Base-by-base conservation (phyloP, 2,888 invertebrate species). In the Formica aserva region DNA sequence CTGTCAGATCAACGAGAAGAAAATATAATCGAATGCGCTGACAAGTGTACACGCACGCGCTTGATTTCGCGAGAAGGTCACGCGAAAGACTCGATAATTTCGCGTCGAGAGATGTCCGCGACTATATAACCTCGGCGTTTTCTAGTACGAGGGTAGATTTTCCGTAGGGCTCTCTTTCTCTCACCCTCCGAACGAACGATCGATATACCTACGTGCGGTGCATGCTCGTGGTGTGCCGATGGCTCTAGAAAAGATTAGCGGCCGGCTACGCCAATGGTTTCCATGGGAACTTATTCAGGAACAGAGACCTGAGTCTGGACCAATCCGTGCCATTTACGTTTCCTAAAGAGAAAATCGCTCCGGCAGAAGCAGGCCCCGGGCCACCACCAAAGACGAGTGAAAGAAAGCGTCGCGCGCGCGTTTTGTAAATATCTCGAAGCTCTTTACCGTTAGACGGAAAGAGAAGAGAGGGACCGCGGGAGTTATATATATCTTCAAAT, bases 251-350 rank as follows among this genome's bases (percentile, higher is more conserved):
- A 80, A 89, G 83, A 90, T 90, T 87, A 87, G 60, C 81, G 32
- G 62, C 62, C 48, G 52, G n/a, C 82, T 87, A 88, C 88, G 90
- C 87, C 90, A 86, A 85, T 91, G 90, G 93, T 93, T 91, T 88
- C 93, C 91, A 93, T 93, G 91, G 91, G 89, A 91, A 92, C 93
- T 87, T 86, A 90, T 85, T 85, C 75, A 69, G 82, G 86, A 69
- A 86, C 63, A 48, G 74, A 82, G 60, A 55, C 67, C 74, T 45
- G 57, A n/a, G 81, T 74, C 45, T 32, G 18, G 74, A 38, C 35
- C 65, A 66, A 76, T 55, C 55, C 69, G 35, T 71, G 55, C 63
- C 76, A 60, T 82, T 82, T 76, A 76, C 38, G 9, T 82, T 85
- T 72, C 71, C 65, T 41, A 75, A 76, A 82, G 62, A 84, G 82